These are phyloP conservation scores for Rhynchopsitta pachyrhyncha DNA, from an alignment of 2,113 vertebrate genomes.

Conservation along the genomic window DNA sequence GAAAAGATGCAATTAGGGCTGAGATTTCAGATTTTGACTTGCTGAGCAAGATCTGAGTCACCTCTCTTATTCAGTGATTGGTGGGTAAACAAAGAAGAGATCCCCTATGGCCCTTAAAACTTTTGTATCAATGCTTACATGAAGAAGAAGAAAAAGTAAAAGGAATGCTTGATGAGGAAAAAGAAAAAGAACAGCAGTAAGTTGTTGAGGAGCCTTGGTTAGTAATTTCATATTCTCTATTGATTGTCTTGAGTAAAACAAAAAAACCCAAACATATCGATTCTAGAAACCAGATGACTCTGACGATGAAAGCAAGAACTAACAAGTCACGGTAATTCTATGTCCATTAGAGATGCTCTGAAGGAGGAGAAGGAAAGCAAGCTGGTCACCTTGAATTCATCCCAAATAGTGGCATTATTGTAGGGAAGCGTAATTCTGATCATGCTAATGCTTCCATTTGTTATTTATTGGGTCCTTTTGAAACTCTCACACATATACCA, in stretches of 20 bases:
- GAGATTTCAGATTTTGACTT: not conserved
- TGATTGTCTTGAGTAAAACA: not conserved
- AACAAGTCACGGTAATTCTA: not conserved
- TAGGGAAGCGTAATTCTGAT: not conserved
- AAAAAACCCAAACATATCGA: not conserved
- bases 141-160: not conserved
- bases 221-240: not conserved
- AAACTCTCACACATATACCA: not conserved
- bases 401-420: not conserved
- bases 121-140: not conserved
- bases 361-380: not conserved
- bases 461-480: not conserved
- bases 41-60: not conserved
- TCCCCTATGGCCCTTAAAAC: not conserved
- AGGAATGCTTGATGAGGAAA: not conserved
- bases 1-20: not conserved
- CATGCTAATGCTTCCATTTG: not conserved
- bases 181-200: not conserved
- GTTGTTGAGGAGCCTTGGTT: not conserved
- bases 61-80: not conserved
- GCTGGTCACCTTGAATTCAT: not conserved
- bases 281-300: constrained; percentile 2
- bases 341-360: not conserved
- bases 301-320: constrained; percentile 27
- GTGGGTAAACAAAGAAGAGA: not conserved